Conservation (phyloP, 30 jellyfish, hydroid and myxozoan genomes). For the Turritopsis dohrnii region DNA sequence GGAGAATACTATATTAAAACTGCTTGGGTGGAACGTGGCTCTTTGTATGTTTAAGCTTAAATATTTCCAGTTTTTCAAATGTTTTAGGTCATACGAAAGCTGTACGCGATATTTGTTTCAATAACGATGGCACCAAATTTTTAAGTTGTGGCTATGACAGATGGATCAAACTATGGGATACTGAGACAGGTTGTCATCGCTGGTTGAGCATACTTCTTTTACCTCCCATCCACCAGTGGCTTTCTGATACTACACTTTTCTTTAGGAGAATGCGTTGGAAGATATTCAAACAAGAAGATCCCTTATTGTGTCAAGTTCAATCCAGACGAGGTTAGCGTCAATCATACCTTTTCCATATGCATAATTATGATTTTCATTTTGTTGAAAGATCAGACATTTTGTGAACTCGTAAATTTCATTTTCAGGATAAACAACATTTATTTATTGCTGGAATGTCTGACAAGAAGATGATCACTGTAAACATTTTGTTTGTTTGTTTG, state of each 20-base stretch:
- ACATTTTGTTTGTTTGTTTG: background rate
- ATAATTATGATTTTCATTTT: background rate
- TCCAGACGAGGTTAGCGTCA: slow-evolving; percentile 89
- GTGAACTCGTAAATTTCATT: too few species aligned
- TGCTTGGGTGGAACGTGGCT: background rate
- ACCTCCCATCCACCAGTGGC: background rate
- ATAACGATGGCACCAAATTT: slow-evolving; percentile 93
- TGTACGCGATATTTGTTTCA: slow-evolving; percentile 95
- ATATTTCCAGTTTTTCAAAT: background rate
- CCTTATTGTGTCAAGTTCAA: slow-evolving; percentile 95
- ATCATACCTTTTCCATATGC: background rate
- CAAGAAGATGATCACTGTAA: slow-evolving; percentile 93
- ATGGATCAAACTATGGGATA: slow-evolving; percentile 99
- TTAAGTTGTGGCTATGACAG: slow-evolving; percentile 97
- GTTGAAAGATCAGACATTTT: too few species aligned
- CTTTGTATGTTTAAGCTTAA: background rate
- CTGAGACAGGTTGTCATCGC: slow-evolving; percentile 80
- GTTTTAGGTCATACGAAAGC: slow-evolving; percentile 89
- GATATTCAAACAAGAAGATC: slow-evolving; percentile 82
- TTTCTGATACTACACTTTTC: background rate
- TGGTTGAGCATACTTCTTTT: background rate
- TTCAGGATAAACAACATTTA: slow-evolving; percentile 89
- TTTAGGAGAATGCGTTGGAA: slow-evolving; percentile 90
- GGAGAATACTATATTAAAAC: too few species aligned
- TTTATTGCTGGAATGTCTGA: slow-evolving; percentile 99